Conservation (phyloP, 2,888 invertebrate species). For the Macrophya alboannulata region DNA sequence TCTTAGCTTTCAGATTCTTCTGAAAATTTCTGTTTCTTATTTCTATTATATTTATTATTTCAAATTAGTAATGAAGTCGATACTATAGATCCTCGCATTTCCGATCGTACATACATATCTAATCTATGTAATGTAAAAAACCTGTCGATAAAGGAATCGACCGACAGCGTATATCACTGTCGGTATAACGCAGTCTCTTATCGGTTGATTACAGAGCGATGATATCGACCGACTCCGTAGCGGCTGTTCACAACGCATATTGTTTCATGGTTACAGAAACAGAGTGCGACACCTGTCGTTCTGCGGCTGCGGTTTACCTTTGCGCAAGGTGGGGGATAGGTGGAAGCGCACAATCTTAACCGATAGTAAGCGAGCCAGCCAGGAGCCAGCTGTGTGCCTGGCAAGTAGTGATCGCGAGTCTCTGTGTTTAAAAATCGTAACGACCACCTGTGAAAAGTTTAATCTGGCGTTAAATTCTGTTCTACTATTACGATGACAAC, state of each 20-base stretch:
- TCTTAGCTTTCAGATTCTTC: background rate
- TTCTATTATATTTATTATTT: background rate
- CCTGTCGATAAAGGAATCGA: background rate
- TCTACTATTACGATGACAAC: constrained; percentile 72
- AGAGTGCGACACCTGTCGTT: constrained; percentile 44
- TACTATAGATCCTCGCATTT: background rate
- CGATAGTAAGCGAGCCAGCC: constrained; percentile 59
- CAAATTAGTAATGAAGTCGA: background rate
- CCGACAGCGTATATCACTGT: background rate
- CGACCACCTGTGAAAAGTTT: constrained; percentile 49
- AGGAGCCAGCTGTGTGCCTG: constrained; percentile 46
- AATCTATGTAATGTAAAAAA: background rate
- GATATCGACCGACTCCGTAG: background rate
- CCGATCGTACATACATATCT: background rate
- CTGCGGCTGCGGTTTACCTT: constrained; percentile 24
- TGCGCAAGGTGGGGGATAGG: constrained; percentile 44
- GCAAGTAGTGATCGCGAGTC: constrained; percentile 46
- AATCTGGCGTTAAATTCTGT: constrained; percentile 40
- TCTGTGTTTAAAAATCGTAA: constrained; percentile 48
- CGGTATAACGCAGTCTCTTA: constrained; percentile 15
- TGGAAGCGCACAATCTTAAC: constrained; percentile 58
- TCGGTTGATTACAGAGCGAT: background rate
- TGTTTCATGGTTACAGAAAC: background rate
- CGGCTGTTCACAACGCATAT: constrained; percentile 68
- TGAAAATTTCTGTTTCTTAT: background rate